Base-by-base conservation (phyloP, 2,797 vertebrate genomes). In the Danio choprae region DNA sequence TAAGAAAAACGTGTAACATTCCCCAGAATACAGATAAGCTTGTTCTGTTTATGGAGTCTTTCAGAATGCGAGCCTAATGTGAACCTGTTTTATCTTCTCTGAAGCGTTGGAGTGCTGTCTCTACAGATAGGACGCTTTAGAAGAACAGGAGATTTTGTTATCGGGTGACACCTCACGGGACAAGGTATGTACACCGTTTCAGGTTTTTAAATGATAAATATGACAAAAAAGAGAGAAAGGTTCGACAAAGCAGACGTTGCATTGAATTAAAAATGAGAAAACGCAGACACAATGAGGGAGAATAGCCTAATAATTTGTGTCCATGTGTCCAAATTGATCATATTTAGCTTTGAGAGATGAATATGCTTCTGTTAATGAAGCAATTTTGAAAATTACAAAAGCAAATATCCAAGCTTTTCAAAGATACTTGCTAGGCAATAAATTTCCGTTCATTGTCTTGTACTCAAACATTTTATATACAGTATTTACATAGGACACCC, bases 71-170 rank as follows among this genome's bases (percentile, higher is more conserved):
- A 9, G 59, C 53, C 51, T 20, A 53, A 53, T 29, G 16, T 43
- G 22, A 64, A 64, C 48, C 46, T 15, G 12, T 41, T 64, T 75
- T 64, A 75, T 75, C 73, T 64, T 53, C 48, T 75, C 18, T 63
- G 58, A 62, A 48, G 15, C 29, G 9, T 55, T 59, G 70, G 38
- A 74, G 44, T 60, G 48, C 67, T 53, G 48, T 53, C 48, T 70
- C 10, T 40, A 53, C 67, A 18, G 67, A 70, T 70, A 70, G 48
- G 67, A 13, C 4, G 6, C 22, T 59, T 73, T 60, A 74, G 22
- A 74, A 36, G 56, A 60, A 74, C 56, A 50, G 6, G n/a, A 60
- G 67, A 53, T 40, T 60, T 56, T 62, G 56, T 74, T 62, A 60
- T 74, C 43, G 7, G 43, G 56, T 36, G 56, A 51, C 72, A 51